Evolutionary conservation across 2,113 vertebrate genomes (phyloP).

Genomic region (Girardinichthys multiradiatus): DNA sequence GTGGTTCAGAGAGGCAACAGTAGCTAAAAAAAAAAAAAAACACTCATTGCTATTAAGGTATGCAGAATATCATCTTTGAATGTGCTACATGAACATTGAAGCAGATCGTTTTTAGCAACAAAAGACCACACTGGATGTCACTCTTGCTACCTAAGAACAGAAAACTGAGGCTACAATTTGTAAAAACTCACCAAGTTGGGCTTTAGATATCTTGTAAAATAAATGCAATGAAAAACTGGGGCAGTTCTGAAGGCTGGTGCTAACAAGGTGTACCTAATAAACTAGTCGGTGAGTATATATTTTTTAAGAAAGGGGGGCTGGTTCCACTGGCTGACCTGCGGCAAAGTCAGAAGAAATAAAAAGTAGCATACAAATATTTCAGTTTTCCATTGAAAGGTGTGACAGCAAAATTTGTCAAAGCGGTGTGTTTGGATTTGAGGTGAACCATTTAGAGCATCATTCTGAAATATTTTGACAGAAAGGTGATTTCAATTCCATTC

Average conservation of each 20-base stretch:
- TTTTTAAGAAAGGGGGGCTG: constrained; percentile 1
- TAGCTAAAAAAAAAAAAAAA: too few species aligned
- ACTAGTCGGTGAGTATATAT: too few species aligned
- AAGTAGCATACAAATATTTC: constrained; percentile 17
- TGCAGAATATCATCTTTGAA: too few species aligned
- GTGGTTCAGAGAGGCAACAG: too few species aligned
- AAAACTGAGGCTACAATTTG: background rate
- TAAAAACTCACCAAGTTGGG: background rate
- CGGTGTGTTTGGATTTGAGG: constrained; percentile 2
- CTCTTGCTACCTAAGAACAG: background rate
- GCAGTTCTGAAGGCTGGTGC: too few species aligned
- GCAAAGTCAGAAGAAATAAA: constrained; percentile 2
- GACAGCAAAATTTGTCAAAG: constrained; percentile 8
- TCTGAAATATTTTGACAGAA: constrained; percentile 30
- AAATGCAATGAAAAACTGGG: too few species aligned
- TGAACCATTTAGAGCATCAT: constrained; percentile 2
- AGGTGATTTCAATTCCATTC: constrained; percentile 2
- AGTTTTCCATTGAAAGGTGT: constrained; percentile 3
- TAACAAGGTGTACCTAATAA: too few species aligned
- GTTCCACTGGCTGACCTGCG: background rate
- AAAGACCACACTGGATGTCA: background rate
- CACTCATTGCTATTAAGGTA: too few species aligned
- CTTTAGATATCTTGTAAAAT: too few species aligned
- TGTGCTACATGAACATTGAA: too few species aligned
- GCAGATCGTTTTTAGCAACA: background rate